phyloP scores from a whole-genome alignment of 2,888 invertebrate species.

The Drosophila vallismaia region DNA sequence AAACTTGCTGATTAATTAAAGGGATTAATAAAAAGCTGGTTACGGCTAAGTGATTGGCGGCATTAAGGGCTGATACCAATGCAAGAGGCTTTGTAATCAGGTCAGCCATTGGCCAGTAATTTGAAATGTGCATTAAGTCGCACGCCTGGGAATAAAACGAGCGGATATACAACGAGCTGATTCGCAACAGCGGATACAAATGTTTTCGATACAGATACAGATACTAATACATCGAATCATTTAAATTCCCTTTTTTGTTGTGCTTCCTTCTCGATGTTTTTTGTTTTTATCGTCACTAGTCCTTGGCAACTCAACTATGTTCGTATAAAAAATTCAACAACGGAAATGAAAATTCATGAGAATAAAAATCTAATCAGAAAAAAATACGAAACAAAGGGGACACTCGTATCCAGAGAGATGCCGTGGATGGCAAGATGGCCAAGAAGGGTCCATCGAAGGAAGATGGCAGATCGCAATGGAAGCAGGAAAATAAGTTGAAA shows the following conservation, averaged over 20 bases:
- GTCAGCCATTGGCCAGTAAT: conserved; percentile 56
- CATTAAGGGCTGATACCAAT: conserved; percentile 5
- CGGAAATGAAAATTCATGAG: conserved; percentile 75
- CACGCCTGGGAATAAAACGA: conserved; percentile 35
- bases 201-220: conserved; percentile 4
- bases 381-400: conserved; percentile 60
- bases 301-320: conserved; percentile 7
- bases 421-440: conserved; percentile 12
- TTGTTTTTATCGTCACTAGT: background rate
- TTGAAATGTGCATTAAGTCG: conserved; percentile 50
- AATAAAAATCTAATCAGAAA: conserved; percentile 71
- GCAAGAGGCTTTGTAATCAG: conserved; percentile 50
- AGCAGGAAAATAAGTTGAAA: conserved; percentile 72
- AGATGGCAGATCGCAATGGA: conserved; percentile 50
- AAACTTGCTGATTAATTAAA: conserved; percentile 55
- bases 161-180: background rate
- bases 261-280: conserved; percentile 9
- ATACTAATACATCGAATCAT: conserved; percentile 11
- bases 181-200: conserved; percentile 7
- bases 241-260: conserved; percentile 2
- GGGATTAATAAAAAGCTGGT: conserved; percentile 51
- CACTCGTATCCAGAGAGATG: conserved; percentile 10
- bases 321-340: conserved; percentile 52
- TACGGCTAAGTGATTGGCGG: conserved; percentile 13
- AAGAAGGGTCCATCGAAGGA: conserved; percentile 28